These are phyloP conservation scores for Nasonovia ribisnigri DNA, from an alignment of 2,888 invertebrate species.

Conservation along the genomic window DNA sequence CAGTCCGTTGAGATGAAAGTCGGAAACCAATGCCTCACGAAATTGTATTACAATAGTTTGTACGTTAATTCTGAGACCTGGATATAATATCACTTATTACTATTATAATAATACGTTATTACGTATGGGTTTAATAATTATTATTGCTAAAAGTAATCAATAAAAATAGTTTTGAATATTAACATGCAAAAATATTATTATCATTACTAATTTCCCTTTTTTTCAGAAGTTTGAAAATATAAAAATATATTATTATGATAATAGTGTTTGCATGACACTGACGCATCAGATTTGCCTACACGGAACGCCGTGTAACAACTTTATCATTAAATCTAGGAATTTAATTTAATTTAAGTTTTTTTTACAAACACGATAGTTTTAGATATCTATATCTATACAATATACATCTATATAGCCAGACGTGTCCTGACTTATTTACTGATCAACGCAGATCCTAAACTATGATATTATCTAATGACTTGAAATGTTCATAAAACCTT, in stretches of 20 bases:
- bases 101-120: neutral
- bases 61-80: neutral
- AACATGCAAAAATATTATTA: neutral
- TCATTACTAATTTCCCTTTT: neutral
- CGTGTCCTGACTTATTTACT: no score
- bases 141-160: neutral
- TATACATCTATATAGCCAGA: no score
- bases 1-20: neutral
- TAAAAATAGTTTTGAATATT: slow-evolving; percentile 4
- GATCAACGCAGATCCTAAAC: no score
- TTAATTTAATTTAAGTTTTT: no score
- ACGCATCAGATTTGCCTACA: slow-evolving; percentile 28
- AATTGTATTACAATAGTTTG: neutral
- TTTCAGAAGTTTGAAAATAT: neutral
- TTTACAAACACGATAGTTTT: neutral
- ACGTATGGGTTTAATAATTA: neutral
- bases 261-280: neutral
- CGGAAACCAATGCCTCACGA: neutral
- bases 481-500: no score
- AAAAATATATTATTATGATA: neutral
- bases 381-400: neutral
- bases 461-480: no score
- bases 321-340: neutral
- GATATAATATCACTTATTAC: neutral
- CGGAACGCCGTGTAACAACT: neutral